Percentiles rank a stretch among this genome's conserved stretches.
Evolutionary conservation across 2,113 vertebrate species (phyloP).

Genomic region (Laticauda colubrina): DNA sequence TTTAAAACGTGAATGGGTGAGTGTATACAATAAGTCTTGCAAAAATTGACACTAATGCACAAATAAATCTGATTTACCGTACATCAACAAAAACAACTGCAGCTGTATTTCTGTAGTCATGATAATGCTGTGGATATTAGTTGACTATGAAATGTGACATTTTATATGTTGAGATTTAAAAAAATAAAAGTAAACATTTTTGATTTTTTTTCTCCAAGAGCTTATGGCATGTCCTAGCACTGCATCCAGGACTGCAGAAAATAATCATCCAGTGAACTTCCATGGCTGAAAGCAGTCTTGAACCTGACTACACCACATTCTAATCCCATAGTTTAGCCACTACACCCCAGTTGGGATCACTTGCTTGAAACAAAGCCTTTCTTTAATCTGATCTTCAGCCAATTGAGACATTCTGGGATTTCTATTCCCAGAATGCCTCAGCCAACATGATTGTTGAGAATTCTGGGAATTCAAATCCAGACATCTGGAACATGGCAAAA

Average conservation of each 20-base stretch:
- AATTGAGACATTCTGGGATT: conserved; percentile 9
- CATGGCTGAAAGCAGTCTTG: neutral
- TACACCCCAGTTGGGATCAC: neutral
- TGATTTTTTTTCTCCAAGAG: neutral
- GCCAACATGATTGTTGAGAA: neutral
- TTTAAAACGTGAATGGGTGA: neutral
- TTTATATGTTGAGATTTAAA: neutral
- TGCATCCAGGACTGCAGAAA: neutral
- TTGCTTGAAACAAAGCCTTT: neutral
- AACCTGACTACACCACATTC: neutral
- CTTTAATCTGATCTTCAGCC: conserved; percentile 69
- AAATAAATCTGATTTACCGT: neutral
- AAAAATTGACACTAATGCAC: neutral
- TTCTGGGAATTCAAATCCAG: neutral
- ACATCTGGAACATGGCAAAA: neutral
- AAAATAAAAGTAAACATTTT: neutral
- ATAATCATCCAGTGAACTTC: neutral
- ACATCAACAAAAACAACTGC: neutral
- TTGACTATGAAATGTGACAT: neutral
- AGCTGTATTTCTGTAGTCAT: neutral
- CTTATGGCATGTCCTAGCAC: neutral
- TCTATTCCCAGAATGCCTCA: neutral
- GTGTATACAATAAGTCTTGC: neutral
- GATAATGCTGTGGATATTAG: neutral
- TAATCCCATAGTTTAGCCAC: neutral